Base-by-base conservation (phyloP, 2,888 invertebrate genomes). In the Dorcus hopei region DNA sequence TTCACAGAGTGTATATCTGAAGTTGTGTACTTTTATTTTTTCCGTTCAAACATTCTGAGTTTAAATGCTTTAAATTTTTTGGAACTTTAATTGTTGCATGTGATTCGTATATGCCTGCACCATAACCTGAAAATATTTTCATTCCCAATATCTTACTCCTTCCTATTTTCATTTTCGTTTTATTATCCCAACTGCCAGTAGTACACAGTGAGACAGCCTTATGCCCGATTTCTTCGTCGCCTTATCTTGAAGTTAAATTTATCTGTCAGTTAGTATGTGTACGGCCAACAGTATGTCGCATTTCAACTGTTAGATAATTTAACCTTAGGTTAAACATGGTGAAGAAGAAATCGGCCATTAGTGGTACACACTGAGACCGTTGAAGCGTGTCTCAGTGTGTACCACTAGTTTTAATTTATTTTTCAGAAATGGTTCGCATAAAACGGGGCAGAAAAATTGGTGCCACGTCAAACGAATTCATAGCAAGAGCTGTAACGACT, bases 401-500 rank as follows among this genome's bases (percentile, higher is more conserved):
- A 40, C 40, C 3, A 40, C 3, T n/a, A 9, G n/a, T 40, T 40
- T 40, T n/a, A 40, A 40, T 40, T 9, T 40, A 40, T 3, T 40
- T 40, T 40, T 40, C 40, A 40, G 40, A 40, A 9, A 40, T 40
- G 40, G 40, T n/a, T 40, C 40, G n/a, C n/a, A 9, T 40, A 40
- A 40, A 9, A 40, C 9, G 40, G n/a, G 3, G 3, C 3, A 40
- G 40, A 40, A 40, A 40, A 40, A 40, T 9, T 40, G 40, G 40
- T n/a, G 40, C 40, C 40, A 40, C 40, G 40, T 40, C 40, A 40
- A 40, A 40, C 1, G 40, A 40, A 40, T 2, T 3, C 38, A 56
- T 56, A 50, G 11, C 51, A 42, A 42, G 33, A n/a, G 56, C 52
- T 9, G 57, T 52, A 38, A 16, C n/a, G 43, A 33, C 19, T 52